Evolutionary conservation across 2,797 vertebrate species (phyloP).

Genomic region (Bradypodion pumilum): DNA sequence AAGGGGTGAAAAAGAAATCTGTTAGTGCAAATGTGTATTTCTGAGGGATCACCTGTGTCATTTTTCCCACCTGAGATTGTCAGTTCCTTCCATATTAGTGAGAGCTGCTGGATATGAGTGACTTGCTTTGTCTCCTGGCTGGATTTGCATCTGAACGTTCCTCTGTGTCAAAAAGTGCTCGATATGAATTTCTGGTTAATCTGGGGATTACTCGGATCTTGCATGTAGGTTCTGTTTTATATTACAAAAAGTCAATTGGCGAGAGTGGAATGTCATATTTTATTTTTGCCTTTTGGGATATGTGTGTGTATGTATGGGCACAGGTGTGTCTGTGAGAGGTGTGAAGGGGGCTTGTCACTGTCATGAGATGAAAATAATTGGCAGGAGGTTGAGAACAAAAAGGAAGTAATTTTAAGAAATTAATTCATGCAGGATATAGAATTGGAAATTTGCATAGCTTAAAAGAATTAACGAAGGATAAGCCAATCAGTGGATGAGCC

Average conservation of each 20-base stretch:
- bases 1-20: background rate
- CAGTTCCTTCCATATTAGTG: fast-evolving
- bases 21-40: too few species aligned
- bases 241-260: background rate
- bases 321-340: too few species aligned
- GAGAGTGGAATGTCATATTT: background rate
- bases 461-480: background rate
- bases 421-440: background rate
- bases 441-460: fast-evolving
- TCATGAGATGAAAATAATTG: background rate
- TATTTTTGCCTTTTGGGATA: background rate
- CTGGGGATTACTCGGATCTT: background rate
- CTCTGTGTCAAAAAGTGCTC: background rate
- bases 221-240: background rate
- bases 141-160: background rate
- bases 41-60: too few species aligned
- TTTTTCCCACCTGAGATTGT: background rate
- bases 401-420: background rate
- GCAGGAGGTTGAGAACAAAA: background rate
- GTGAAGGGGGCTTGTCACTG: background rate
- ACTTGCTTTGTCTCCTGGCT: background rate
- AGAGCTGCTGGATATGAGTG: background rate
- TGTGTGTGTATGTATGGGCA: fast-evolving
- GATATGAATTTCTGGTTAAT: background rate
- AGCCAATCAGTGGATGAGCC: background rate